A percentile compares a stretch with the other conserved stretches of the same genome.
These are phyloP conservation scores for Hylaeus volcanicus DNA, from an alignment of 1,140 invertebrate genomes.

Conservation along the genomic window DNA sequence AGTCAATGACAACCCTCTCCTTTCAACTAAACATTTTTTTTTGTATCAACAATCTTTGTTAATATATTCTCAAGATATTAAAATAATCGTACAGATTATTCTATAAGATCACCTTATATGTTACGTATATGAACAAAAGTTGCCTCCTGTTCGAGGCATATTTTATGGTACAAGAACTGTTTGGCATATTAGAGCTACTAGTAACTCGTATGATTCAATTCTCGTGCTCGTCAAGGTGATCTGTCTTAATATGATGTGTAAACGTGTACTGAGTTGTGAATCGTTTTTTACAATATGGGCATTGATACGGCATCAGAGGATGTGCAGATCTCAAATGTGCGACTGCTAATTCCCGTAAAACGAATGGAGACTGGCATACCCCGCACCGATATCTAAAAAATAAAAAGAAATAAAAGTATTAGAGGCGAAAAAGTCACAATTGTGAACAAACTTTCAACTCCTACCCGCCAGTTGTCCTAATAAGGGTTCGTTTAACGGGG, in stretches of 20 bases:
- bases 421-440: too few relatives aligned
- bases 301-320: slow-evolving; percentile 73
- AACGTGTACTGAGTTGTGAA: slow-evolving; percentile 73
- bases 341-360: slow-evolving; percentile 70
- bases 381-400: slow-evolving; percentile 71
- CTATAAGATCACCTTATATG: background rate
- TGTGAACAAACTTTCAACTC: background rate
- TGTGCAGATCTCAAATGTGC: slow-evolving; percentile 74
- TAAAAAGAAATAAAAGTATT: background rate
- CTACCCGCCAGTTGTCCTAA: slow-evolving; percentile 69
- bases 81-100: background rate
- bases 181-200: slow-evolving; percentile 21
- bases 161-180: slow-evolving; percentile 31
- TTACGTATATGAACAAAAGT: slow-evolving; percentile 10
- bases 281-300: slow-evolving; percentile 73
- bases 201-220: slow-evolving; percentile 56
- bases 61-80: background rate
- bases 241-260: slow-evolving; percentile 72
- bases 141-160: slow-evolving; percentile 6
- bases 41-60: background rate
- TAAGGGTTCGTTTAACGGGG: slow-evolving; percentile 72
- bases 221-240: slow-evolving; percentile 71
- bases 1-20: background rate
- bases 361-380: slow-evolving; percentile 73
- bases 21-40: background rate